Evolutionary conservation across 2,113 vertebrate species (phyloP), one percentile per base, ranked within the genome.

Genomic region (Phylloscopus trochilus): DNA sequence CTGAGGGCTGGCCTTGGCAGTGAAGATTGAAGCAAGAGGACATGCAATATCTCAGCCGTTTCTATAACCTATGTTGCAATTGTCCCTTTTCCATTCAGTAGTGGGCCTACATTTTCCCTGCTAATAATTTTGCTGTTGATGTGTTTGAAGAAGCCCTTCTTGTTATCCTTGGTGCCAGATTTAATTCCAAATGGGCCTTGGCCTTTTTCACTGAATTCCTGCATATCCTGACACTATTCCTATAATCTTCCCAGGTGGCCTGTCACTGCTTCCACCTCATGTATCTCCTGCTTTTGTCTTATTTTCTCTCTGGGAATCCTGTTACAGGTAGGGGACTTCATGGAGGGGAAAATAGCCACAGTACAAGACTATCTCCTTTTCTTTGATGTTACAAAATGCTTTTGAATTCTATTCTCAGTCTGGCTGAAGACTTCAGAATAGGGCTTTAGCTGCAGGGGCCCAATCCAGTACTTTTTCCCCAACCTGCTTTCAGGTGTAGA

Each of bases 401-500:
- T 64, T 55, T 30, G 28, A 94, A 78, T 89, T 44, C 33, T 81
- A 18, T 68, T 84, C 47, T 49, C 24, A n/a, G 52, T 19, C 41
- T 56, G n/a, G 11, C 11, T 84, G 77, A 75, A 77, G 27, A 52
- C 30, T 83, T 58, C 12, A 56, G 37, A 75, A 72, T 4, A 72
- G n/a, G 27, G 15, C 15, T 92, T 17, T 60, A 52, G 20, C 15
- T 49, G 52, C 41, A 78, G 33, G 39, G 44, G 20, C 16, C 21
- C 5, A 43, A 23, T 26, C 19, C 16, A 68, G 33, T 51, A 43
- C n/a, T 63, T 77, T 68, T 79, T 73, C 13, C 22, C 43, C 37
- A 52, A 7, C 3, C 7, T 31, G 4, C 27, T 46, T 53, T 56
- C 0, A 0, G n/a, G 64, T 35, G 19, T 3, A 70, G 26, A 78